Base-by-base conservation (phyloP, 2,888 invertebrate genomes). In the Eumerus sabulonum region DNA sequence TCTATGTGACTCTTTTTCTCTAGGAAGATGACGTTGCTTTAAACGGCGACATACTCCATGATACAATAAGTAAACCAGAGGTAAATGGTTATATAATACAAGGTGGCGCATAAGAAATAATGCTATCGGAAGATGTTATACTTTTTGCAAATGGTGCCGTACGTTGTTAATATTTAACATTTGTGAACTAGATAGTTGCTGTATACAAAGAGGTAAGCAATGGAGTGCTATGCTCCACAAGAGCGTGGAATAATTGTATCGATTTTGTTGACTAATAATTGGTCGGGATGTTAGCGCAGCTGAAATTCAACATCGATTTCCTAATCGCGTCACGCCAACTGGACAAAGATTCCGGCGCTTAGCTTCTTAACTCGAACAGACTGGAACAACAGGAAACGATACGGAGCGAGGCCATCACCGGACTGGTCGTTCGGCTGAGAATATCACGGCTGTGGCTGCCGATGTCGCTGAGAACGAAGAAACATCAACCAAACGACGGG, bases 281-380 rank as follows among this genome's bases (percentile, higher is more conserved):
- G 36, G 5, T 11, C 36, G 5, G 5, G 36, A 36, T 36, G 36
- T 36, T 11, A 36, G 5, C n/a, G n/a, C n/a, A n/a, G n/a, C n/a
- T n/a, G n/a, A n/a, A n/a, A n/a, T 36, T 36, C 11, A 5, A 36
- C 5, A 11, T 36, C 36, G 36, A 36, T 36, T 36, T 5, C 36
- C 36, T 36, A 9, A 36, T 36, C 36, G 36, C 16, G 36, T 42
- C 7, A 13, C 42, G 42, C 7, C 42, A 42, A 42, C 7, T 11
- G 42, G 42, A 13, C n/a, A 42, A 42, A 42, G 12, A 42, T 42
- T 42, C 42, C 42, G 42, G 42, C 42, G 42, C 42, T 42, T n/a
- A 42, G 42, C n/a, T 42, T 42, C 7, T 42, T n/a, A 13, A n/a
- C 7, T 42, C 42, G 42, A 42, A n/a, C 42, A 42, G 42, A 42